Percentiles rank a stretch among this genome's conserved stretches.
These are phyloP conservation scores for Nothocercus nigrocapillus DNA, from an alignment of 2,113 vertebrate species.

Conservation along the genomic window DNA sequence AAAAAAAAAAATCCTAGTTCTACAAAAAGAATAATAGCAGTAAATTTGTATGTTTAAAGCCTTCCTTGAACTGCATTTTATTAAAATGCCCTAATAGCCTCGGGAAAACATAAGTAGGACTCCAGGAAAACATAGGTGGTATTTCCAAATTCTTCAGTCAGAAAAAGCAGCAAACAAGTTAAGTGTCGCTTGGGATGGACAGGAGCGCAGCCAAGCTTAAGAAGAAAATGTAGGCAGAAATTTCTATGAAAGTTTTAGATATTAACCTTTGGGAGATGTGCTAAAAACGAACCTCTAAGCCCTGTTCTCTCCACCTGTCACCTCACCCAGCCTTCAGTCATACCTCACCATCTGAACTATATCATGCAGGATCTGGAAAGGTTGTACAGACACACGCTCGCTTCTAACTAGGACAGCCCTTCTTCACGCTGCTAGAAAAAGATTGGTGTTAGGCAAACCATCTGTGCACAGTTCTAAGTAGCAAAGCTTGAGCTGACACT, in stretches of 20 bases:
- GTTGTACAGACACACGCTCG: slow-evolving; percentile 13
- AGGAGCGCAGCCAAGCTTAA: not conserved
- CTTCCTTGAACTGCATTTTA: not conserved
- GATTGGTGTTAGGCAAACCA: slow-evolving; percentile 26
- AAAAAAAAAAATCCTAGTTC: not conserved
- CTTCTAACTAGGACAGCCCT: slow-evolving; percentile 55
- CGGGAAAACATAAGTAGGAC: not conserved
- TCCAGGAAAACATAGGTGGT: not conserved
- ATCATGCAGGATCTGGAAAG: not conserved
- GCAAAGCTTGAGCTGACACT: not conserved
- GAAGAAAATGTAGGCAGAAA: not conserved
- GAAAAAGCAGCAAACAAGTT: not conserved
- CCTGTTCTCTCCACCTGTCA: not conserved
- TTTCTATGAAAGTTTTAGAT: not conserved
- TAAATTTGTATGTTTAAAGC: not conserved
- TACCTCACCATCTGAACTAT: not conserved
- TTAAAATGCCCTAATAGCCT: not conserved
- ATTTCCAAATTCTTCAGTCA: not conserved
- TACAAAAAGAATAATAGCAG: not conserved
- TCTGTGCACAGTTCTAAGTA: slow-evolving; percentile 18
- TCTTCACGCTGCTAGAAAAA: slow-evolving; percentile 36
- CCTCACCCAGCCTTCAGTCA: not conserved
- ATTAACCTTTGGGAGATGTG: not conserved
- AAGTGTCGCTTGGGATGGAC: not conserved
- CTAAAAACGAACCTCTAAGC: not conserved